Evolutionary conservation across 2,797 vertebrate species (phyloP), one percentile per base, ranked within the genome.

Genomic region (Orientallactaga sibirica): DNA sequence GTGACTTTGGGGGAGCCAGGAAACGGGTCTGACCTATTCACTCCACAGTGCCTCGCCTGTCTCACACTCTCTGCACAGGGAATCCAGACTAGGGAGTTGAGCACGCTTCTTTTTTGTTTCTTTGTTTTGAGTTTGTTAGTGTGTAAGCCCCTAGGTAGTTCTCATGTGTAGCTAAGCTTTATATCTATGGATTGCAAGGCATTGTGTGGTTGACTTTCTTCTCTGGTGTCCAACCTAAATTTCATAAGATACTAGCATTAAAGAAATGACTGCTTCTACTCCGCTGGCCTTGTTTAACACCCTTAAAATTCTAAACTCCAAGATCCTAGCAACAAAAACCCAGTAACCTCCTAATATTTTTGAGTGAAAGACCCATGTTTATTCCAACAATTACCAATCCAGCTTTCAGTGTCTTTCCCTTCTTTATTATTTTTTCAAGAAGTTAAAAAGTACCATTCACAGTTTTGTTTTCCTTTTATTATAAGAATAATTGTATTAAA

Each of bases 81-180:
- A 48, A 48, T 9, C 8, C 43, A 48, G 43, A 48, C 8, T 9
- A 48, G 43, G 8, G 43, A 48, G 43, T 6, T 48, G 43, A 12
- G 27, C 2, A 58, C 4, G 0, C 0, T 75, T 43, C 10, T n/a
- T 14, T 64, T 55, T 55, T 58, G 19, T 48, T 24, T 18, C 41
- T 87, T 25, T 87, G 1, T 33, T 90, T 29, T 68, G 9, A 11
- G 75, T 95, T 84, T 95, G 18, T 93, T 89, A 84, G 33, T 70
- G 78, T 87, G 9, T 33, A 76, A 78, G 11, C 6, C 10, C 15
- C 48, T 12, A 87, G 14, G 29, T 29, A 19, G 81, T 37, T 80
- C 16, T 78, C 37, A n/a, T 20, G 16, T 76, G 15, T 3, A 93
- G 3, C 15, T 12, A 64, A n/a, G 25, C 81, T 84, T 91, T 24